These are phyloP conservation scores for Rhamphomyia laevipes DNA, from an alignment of 2,888 invertebrate species.

Conservation along the genomic window DNA sequence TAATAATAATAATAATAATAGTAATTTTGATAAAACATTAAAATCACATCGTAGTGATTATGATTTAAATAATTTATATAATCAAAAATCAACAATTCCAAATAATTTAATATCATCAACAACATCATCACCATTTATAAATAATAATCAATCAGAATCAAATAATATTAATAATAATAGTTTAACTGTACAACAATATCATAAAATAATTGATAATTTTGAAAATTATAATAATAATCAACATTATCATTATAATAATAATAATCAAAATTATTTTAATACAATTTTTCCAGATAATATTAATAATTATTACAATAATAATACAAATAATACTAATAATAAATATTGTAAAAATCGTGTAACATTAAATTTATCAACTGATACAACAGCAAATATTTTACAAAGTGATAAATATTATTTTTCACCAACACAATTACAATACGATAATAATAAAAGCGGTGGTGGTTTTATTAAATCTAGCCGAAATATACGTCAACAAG, in stretches of 20 bases:
- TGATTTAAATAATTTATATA: slow-evolving; percentile 3
- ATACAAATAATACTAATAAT: background rate
- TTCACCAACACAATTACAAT: slow-evolving; percentile 23
- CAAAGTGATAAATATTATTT: slow-evolving; percentile 35
- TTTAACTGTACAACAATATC: background rate
- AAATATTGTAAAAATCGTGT: background rate
- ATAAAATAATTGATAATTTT: background rate
- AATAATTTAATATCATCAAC: too few relatives aligned
- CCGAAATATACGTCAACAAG: slow-evolving; percentile 23
- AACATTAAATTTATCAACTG: background rate
- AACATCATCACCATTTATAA: background rate
- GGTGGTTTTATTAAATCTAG: slow-evolving; percentile 32
- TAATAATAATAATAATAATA: background rate
- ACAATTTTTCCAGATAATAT: background rate
- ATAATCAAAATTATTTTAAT: background rate
- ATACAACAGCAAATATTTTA: slow-evolving; percentile 11
- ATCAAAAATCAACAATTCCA: background rate
- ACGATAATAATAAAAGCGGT: slow-evolving; percentile 26
- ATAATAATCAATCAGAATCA: background rate
- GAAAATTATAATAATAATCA: slow-evolving; percentile 10
- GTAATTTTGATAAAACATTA: slow-evolving; percentile 6
- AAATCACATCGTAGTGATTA: slow-evolving; percentile 6
- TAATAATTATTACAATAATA: background rate
- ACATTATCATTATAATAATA: slow-evolving; percentile 1
- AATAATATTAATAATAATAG: background rate